These are phyloP conservation scores for Oscheius myriophilus DNA, from an alignment of 2,888 invertebrate genomes.

Conservation along the genomic window DNA sequence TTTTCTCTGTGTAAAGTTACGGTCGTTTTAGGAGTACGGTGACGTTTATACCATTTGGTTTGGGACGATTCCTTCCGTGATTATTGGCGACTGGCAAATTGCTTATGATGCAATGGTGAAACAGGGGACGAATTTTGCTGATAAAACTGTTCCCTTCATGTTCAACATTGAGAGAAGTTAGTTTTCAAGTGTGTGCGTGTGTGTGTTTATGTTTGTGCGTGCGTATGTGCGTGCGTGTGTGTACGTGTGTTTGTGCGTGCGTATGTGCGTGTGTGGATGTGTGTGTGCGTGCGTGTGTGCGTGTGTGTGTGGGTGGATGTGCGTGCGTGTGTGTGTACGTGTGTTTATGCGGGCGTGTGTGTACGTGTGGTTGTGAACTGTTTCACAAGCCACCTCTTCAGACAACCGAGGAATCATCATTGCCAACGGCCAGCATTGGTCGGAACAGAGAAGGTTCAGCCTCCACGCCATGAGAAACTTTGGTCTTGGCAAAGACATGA, in stretches of 20 bases:
- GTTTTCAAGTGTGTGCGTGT: neutral
- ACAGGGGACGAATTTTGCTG: slow-evolving; percentile 17
- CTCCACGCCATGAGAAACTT: slow-evolving; percentile 12
- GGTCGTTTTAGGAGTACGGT: slow-evolving; percentile 28
- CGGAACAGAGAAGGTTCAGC: slow-evolving; percentile 12
- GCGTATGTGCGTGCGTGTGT: too few species aligned
- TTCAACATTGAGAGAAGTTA: neutral
- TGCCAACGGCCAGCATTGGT: slow-evolving; percentile 18
- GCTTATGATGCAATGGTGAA: slow-evolving; percentile 12
- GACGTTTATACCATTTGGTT: slow-evolving; percentile 47
- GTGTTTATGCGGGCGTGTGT: too few species aligned
- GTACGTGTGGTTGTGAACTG: too few species aligned
- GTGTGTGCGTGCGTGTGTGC: too few species aligned
- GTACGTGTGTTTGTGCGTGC: too few species aligned
- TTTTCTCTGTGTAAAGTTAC: too few species aligned
- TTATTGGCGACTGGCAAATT: slow-evolving; percentile 30
- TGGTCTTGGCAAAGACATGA: slow-evolving; percentile 15
- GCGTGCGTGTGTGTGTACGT: too few species aligned
- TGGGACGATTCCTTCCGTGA: slow-evolving; percentile 40
- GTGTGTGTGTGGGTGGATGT: too few species aligned
- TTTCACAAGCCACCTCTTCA: neutral
- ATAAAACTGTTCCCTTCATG: slow-evolving; percentile 1
- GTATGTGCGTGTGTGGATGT: too few species aligned
- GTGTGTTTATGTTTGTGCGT: neutral
- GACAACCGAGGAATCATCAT: slow-evolving; percentile 12